Evolutionary conservation across 2,113 vertebrate genomes (phyloP).

Genomic region (Lampris incognitus): DNA sequence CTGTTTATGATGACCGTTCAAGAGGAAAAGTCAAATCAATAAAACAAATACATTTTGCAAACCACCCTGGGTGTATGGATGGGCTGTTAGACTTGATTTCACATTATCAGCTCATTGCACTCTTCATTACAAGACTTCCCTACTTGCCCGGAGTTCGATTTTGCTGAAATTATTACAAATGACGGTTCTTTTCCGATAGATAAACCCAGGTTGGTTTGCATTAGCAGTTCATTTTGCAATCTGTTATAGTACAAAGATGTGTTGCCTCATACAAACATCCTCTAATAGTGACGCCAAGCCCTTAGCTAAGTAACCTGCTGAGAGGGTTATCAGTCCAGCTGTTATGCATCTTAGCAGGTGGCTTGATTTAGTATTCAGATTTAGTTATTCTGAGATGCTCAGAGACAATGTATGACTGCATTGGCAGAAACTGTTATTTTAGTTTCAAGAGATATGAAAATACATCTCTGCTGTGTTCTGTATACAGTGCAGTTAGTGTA

Average conservation of each 20-base stretch:
- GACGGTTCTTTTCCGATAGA: no score
- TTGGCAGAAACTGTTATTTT: background rate
- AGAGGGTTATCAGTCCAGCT: background rate
- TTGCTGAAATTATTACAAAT: background rate
- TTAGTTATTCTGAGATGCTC: no score
- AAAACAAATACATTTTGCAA: background rate
- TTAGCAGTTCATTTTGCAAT: background rate
- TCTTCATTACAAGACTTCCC: background rate
- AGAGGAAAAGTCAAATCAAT: constrained; percentile 8
- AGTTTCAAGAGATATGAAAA: no score
- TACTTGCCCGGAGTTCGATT: background rate
- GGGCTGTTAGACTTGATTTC: background rate
- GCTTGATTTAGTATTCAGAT: background rate
- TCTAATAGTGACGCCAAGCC: background rate
- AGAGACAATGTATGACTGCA: background rate
- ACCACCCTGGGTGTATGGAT: background rate
- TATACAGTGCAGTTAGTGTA: no score
- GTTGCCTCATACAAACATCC: background rate
- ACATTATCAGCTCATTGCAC: background rate
- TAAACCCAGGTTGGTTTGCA: constrained; percentile 1
- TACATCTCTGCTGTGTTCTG: no score
- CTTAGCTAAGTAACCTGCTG: background rate
- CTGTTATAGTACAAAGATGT: background rate
- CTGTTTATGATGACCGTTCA: constrained; percentile 17
- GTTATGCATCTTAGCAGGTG: background rate